Base-by-base conservation (phyloP, 2,113 vertebrate genomes). In the Tenrec ecaudatus region DNA sequence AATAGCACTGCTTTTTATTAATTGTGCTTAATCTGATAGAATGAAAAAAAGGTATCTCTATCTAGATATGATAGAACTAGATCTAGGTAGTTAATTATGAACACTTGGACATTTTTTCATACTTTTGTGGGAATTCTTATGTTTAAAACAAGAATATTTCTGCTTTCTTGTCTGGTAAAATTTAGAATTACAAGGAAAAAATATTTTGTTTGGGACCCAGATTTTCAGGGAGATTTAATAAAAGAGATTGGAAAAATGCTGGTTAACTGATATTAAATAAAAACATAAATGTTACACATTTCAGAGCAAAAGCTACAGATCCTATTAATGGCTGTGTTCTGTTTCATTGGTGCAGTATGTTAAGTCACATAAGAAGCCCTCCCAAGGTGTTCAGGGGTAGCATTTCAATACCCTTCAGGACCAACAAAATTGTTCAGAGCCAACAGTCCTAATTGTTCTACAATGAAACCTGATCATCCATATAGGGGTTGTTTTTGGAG, bases 141-240 rank as follows among this genome's bases (percentile, higher is more conserved):
- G 33, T 90, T 79, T 80, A 57, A 93, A 31, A 25, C 15, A 94
- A 38, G 40, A 81, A 31, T 6, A 17, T 79, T 96, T 85, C 40
- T 77, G 10, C 36, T 71, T 94, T 27, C 53, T 47, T 20, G 14
- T 88, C 6, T 20, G 82, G 33, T 64, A 85, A 23, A 88, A 84
- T 80, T 79, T 94, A 81, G 75, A 92, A 29, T 71, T 29, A 53
- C 84, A 91, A 85, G 40, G 80, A 77, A 90, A 88, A 89, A 60
- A 64, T 36, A 64, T 90, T 84, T 88, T 93, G 86, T 58, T 80
- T 83, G 25, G 4, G 23, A 11, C 33, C 31, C 57, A 4, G 79
- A 3, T 78, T 43, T 88, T 77, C 79, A 90, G 78, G 22, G 15
- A 64, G 47, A 86, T 86, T 88, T 85, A 43, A 77, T 69, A 91